These are phyloP conservation scores for Propithecus coquereli DNA, from an alignment of 2,113 vertebrate genomes.

Conservation along the genomic window DNA sequence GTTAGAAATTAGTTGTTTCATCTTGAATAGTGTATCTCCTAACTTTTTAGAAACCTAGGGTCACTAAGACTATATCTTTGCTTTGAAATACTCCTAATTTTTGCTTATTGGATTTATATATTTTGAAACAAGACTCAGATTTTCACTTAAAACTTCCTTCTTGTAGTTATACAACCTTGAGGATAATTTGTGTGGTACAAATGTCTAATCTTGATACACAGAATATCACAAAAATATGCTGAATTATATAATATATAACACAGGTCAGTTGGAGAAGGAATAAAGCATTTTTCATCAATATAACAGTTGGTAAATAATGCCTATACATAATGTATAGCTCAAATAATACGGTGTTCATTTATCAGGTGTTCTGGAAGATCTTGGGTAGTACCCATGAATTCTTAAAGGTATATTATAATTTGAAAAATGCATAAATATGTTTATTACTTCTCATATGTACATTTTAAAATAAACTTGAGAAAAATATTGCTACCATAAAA, in stretches of 20 bases:
- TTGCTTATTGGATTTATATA: background rate
- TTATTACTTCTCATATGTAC: background rate
- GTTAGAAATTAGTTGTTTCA: background rate
- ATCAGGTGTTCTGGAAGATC: background rate
- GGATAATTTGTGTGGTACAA: background rate
- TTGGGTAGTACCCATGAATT: background rate
- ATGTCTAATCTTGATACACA: background rate
- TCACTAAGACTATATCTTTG: background rate
- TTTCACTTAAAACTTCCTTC: slow-evolving; percentile 22
- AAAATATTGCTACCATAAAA: slow-evolving; percentile 14
- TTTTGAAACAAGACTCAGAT: slow-evolving; percentile 12
- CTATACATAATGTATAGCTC: background rate
- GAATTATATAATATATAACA: background rate
- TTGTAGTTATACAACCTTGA: background rate
- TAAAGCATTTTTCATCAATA: background rate
- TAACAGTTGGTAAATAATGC: background rate
- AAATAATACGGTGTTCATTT: background rate
- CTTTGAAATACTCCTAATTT: slow-evolving; percentile 6
- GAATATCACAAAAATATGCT: background rate
- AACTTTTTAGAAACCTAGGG: background rate
- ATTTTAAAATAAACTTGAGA: slow-evolving; percentile 7
- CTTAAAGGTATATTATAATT: background rate
- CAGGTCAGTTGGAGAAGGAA: background rate
- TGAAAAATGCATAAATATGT: background rate
- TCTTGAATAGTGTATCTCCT: background rate